phyloP scores from a whole-genome alignment of 2,888 invertebrate genomes.

The Catocala sponsa region DNA sequence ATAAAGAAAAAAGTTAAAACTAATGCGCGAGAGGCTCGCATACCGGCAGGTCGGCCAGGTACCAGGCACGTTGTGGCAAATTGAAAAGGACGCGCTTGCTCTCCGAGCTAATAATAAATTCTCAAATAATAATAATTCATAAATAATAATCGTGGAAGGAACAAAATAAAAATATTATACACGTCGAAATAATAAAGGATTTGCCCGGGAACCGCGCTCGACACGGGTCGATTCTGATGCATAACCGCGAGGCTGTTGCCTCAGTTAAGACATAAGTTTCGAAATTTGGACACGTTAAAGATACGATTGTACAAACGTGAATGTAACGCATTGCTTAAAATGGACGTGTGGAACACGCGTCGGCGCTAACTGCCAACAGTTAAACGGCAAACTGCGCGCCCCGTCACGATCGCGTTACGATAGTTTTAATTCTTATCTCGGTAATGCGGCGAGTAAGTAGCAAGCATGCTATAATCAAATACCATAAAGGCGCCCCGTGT shows the following conservation, averaged over 20 bases:
- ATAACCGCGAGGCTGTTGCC: constrained; percentile 14
- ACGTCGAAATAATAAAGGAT: constrained; percentile 88
- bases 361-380: constrained; percentile 26
- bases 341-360: constrained; percentile 33
- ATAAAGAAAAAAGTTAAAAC: constrained; percentile 69
- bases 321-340: constrained; percentile 25
- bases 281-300: constrained; percentile 5
- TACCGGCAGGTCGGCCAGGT: constrained; percentile 62
- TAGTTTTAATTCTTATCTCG: constrained; percentile 49
- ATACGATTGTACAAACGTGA: constrained; percentile 13
- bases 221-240: constrained; percentile 71
- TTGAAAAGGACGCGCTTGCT: constrained; percentile 86
- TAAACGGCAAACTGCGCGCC: constrained; percentile 38
- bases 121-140: constrained; percentile 88
- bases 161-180: constrained; percentile 85
- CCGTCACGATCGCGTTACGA: constrained; percentile 47
- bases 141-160: constrained; percentile 86
- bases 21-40: constrained; percentile 51
- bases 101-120: constrained; percentile 84
- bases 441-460: constrained; percentile 50
- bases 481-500: constrained; percentile 73
- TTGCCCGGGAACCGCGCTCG: constrained; percentile 61
- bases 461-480: constrained; percentile 59
- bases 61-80: constrained; percentile 84
- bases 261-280: constrained; percentile 16